A percentile compares a stretch with the other conserved stretches of the same genome.
phyloP scores from a whole-genome alignment of 2,113 vertebrate genomes.

The Pipra filicauda region DNA sequence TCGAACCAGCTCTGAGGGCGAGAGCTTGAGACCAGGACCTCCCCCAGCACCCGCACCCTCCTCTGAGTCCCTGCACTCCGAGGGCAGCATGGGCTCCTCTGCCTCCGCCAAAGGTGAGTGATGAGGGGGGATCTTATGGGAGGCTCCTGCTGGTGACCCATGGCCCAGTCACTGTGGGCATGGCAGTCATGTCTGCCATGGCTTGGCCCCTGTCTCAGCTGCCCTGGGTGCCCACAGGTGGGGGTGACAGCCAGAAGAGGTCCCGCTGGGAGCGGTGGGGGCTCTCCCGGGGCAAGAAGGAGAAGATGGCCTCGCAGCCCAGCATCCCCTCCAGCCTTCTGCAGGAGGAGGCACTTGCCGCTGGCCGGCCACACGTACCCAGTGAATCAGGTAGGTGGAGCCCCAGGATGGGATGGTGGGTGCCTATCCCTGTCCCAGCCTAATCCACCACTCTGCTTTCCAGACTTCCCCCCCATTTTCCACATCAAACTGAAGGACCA shows the following conservation, averaged over 20 bases:
- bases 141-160: accelerated
- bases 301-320: conserved; percentile 88
- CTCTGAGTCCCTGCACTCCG: conserved; percentile 90
- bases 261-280: conserved; percentile 95
- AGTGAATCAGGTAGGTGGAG: conserved; percentile 84
- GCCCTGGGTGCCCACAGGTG: background rate
- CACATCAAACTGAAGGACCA: conserved; percentile 98
- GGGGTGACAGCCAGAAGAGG: conserved; percentile 36
- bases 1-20: conserved; percentile 87
- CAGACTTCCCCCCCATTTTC: conserved; percentile 95
- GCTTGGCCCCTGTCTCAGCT: background rate
- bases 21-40: conserved; percentile 74
- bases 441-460: background rate
- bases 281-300: conserved; percentile 81
- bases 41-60: conserved; percentile 81
- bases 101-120: conserved; percentile 61
- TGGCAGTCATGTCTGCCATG: accelerated
- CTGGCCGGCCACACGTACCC: conserved; percentile 77
- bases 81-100: conserved; percentile 81
- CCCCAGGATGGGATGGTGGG: accelerated
- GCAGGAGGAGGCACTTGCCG: conserved; percentile 76
- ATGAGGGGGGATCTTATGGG: too few species aligned
- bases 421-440: background rate
- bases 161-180: background rate
- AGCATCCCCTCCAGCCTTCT: conserved; percentile 85